Base-by-base conservation (phyloP, 2,888 invertebrate genomes). In the Eilema caniola region DNA sequence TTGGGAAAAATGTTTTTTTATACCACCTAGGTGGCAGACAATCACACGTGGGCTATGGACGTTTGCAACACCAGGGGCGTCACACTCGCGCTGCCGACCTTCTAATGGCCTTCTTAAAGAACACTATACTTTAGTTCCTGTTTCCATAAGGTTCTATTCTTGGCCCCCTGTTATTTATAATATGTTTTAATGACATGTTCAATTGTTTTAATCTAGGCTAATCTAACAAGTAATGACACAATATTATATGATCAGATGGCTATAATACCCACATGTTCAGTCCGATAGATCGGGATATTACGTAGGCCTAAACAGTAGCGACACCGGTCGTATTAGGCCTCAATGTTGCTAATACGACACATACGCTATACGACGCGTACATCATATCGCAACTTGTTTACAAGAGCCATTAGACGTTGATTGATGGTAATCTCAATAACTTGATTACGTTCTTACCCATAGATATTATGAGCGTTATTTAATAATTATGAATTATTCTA, bases 401-500 rank as follows among this genome's bases (percentile, higher is more conserved):
- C 69, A 67, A 53, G 23, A 67, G 56, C 24, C 33, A 56, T 59
- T 64, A 70, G 60, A 69, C 64, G 56, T 11, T 73, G 73, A 78
- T 73, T 73, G 73, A 79, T 73, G 53, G 68, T 79, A 75, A 81
- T 81, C 71, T 71, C 64, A 75, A 75, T 23, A 61, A 62, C 67
- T 61, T 53, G 31, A 53, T 41, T 47, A 64, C 24, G 10, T 62
- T 62, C 62, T 66, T 56, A 72, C 67, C 70, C 59, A 37, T 59
- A 66, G 37, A 41, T 23, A 37, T 62, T 23, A n/a, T 23, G 23
- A 25, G 41, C 24, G 20, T 25, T 62, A 41, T 24, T 31, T 37
- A 33, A 23, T 37, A 33, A 62, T 23, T 23, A 14, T 33, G n/a
- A n/a, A 37, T 7, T 47, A 16, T 12, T 41, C 16, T 20, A 47